phyloP scores from a whole-genome alignment of 1,140 invertebrate genomes.

The Dinothrombium tinctorium region DNA sequence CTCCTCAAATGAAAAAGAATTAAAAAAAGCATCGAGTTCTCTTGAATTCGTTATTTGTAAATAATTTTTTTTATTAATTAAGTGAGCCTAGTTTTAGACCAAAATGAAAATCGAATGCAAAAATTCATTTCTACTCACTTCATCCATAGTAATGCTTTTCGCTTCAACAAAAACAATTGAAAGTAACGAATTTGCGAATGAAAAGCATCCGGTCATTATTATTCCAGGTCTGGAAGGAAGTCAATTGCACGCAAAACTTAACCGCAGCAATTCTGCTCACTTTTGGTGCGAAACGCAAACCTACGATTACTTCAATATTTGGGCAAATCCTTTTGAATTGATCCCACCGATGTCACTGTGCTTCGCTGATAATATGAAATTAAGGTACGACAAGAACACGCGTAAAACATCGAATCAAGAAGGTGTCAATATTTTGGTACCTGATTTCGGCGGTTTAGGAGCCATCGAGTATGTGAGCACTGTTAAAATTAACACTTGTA shows the following conservation, averaged over 20 bases:
- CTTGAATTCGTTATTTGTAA: too few relatives aligned
- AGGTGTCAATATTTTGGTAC: constrained; percentile 67
- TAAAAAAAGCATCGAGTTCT: too few relatives aligned
- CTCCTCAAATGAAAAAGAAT: too few relatives aligned
- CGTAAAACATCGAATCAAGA: constrained; percentile 52
- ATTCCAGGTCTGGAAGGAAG: constrained; percentile 3
- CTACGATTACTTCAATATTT: constrained; percentile 60
- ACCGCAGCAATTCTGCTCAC: constrained; percentile 24
- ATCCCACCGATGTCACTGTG: constrained; percentile 77
- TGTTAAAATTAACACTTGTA: constrained; percentile 59
- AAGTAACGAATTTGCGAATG: too few relatives aligned
- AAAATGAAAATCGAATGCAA: too few relatives aligned
- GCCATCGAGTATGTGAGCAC: constrained; percentile 82
- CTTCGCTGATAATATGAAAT: constrained; percentile 63
- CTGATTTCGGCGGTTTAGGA: constrained; percentile 63
- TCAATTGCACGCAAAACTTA: constrained; percentile 4
- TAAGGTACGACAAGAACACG: constrained; percentile 64
- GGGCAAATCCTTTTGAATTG: constrained; percentile 76
- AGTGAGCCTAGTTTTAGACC: too few relatives aligned
- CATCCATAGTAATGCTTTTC: too few relatives aligned
- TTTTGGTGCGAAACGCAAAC: constrained; percentile 61
- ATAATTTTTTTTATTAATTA: too few relatives aligned
- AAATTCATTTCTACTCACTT: too few relatives aligned
- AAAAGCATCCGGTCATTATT: too few relatives aligned
- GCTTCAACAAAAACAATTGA: too few relatives aligned